These are phyloP conservation scores for Sipunculus nudus DNA, from an alignment of 2,888 invertebrate species.

Conservation along the genomic window DNA sequence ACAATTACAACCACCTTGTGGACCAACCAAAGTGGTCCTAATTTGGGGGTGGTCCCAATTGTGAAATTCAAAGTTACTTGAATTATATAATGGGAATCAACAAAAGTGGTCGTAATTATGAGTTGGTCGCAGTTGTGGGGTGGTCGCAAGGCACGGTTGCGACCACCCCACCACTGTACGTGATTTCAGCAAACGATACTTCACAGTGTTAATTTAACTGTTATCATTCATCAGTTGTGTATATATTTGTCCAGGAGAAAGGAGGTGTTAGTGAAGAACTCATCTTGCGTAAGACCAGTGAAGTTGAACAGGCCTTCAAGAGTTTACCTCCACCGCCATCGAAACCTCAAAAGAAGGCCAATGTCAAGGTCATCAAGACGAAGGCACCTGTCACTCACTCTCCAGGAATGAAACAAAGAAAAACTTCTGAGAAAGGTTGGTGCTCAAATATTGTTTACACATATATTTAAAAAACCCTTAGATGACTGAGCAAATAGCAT, in stretches of 20 bases:
- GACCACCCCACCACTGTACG: too few relatives aligned
- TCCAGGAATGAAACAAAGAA: constrained; percentile 78
- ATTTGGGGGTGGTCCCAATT: too few relatives aligned
- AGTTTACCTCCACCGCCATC: constrained; percentile 57
- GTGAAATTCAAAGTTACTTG: too few relatives aligned
- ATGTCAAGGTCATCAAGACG: constrained; percentile 70
- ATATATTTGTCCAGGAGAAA: constrained; percentile 44
- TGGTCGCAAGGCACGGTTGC: too few relatives aligned
- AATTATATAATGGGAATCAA: not conserved
- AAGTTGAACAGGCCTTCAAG: constrained; percentile 47
- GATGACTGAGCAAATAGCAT: constrained; percentile 36
- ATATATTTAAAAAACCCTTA: too few relatives aligned
- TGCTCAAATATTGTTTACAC: too few relatives aligned
- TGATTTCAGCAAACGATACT: not conserved
- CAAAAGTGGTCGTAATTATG: too few relatives aligned
- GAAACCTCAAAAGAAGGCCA: constrained; percentile 54
- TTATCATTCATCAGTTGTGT: too few relatives aligned
- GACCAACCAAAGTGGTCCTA: too few relatives aligned
- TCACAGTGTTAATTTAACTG: not conserved
- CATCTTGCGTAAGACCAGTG: constrained; percentile 48
- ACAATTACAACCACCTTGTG: too few relatives aligned
- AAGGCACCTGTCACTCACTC: constrained; percentile 73
- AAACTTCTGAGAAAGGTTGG: constrained; percentile 60
- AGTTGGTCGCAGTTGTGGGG: too few relatives aligned
- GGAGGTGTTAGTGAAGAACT: constrained; percentile 48